Conservation (phyloP, 2,113 vertebrate species). For the Corythoichthys intestinalis region DNA sequence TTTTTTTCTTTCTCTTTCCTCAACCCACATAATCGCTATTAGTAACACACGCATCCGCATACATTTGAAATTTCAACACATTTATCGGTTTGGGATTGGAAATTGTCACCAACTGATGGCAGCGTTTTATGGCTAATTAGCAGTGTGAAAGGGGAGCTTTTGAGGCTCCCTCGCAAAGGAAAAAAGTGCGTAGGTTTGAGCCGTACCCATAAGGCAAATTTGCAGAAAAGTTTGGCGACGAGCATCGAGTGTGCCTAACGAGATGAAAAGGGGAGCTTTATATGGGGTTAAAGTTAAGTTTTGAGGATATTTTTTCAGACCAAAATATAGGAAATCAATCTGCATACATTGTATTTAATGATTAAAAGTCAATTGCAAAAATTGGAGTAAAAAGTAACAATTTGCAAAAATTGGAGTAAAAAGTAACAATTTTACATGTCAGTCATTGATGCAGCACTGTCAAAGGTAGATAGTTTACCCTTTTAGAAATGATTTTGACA, state of each 20-base stretch:
- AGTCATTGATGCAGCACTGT: background rate
- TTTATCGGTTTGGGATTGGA: constrained; percentile 69
- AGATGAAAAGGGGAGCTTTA: constrained; percentile 60
- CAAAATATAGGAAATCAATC: background rate
- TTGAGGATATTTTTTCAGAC: background rate
- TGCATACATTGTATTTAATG: background rate
- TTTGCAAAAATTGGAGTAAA: background rate
- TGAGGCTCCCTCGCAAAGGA: constrained; percentile 58
- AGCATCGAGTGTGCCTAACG: constrained; percentile 59
- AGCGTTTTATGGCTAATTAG: constrained; percentile 71
- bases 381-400: background rate
- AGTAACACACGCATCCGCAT: constrained; percentile 69
- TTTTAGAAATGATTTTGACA: background rate
- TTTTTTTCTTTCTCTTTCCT: constrained; percentile 21
- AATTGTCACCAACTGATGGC: constrained; percentile 70
- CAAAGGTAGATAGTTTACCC: background rate
- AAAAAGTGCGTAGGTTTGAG: constrained; percentile 69
- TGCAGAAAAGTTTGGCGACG: constrained; percentile 66
- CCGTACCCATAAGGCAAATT: constrained; percentile 64
- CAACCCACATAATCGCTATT: constrained; percentile 73
- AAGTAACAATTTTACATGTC: background rate
- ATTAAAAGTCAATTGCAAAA: background rate
- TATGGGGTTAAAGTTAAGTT: background rate
- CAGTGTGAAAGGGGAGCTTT: constrained; percentile 60
- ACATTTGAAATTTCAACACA: constrained; percentile 70